Evolutionary conservation across 1,140 invertebrate genomes (phyloP).

Genomic region (Saccostrea glomerata): DNA sequence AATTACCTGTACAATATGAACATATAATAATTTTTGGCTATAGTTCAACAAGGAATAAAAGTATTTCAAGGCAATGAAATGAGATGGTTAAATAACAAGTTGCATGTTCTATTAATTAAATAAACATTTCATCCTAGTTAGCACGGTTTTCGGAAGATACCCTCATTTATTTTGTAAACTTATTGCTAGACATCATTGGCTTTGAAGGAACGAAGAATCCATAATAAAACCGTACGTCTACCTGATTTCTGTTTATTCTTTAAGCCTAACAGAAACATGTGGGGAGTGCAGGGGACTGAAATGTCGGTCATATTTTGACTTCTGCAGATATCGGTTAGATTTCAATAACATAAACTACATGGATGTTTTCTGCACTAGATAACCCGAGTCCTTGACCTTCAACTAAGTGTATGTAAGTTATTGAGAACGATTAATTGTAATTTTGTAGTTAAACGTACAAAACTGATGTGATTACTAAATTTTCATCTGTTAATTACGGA

Average conservation of each 20-base stretch:
- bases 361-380: neutral
- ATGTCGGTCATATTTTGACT: constrained; percentile 15
- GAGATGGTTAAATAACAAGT: neutral
- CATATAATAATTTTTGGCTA: constrained; percentile 23
- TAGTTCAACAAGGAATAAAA: neutral
- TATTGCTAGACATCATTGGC: neutral
- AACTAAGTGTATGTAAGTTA: neutral
- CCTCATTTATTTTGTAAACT: neutral
- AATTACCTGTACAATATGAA: constrained; percentile 7
- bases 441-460: too few species aligned
- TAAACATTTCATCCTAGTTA: constrained; percentile 28
- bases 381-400: constrained; percentile 1
- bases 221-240: neutral
- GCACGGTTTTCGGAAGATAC: neutral
- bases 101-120: constrained; percentile 24
- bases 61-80: constrained; percentile 12
- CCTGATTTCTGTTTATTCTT: constrained; percentile 6
- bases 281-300: neutral
- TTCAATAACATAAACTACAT: neutral
- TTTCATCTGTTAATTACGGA: too few species aligned
- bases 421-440: too few species aligned
- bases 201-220: neutral
- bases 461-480: too few species aligned
- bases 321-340: neutral
- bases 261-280: constrained; percentile 18